phyloP scores from a whole-genome alignment of 2,888 invertebrate species.

The Ischnura elegans region DNA sequence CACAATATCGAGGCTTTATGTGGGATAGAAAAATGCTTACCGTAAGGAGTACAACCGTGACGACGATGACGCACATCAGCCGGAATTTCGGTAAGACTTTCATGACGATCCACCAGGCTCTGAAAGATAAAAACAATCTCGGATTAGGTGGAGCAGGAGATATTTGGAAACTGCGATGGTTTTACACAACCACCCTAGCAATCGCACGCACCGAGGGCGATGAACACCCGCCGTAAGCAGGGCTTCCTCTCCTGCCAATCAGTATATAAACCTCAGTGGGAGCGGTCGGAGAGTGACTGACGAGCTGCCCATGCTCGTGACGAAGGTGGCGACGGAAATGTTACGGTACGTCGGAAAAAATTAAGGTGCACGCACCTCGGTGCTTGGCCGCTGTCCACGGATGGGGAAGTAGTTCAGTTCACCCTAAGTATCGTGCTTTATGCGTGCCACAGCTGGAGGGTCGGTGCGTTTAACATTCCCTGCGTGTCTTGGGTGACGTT shows the following conservation, averaged over 20 bases:
- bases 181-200: no score
- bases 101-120: neutral
- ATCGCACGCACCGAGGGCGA: no score
- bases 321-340: neutral
- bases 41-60: constrained; percentile 45
- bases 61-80: constrained; percentile 8
- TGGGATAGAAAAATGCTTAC: neutral
- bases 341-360: constrained; percentile 43
- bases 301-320: neutral
- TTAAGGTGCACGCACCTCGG: neutral
- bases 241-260: no score
- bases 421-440: neutral
- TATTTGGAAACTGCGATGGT: no score
- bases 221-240: no score
- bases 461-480: constrained; percentile 28
- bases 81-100: neutral
- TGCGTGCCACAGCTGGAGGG: neutral
- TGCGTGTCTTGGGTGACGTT: neutral
- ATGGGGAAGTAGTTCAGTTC: neutral
- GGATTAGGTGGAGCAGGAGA: neutral
- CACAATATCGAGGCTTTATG: no score
- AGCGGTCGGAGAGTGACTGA: constrained; percentile 42
- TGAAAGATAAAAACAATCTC: constrained; percentile 8
- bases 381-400: neutral
- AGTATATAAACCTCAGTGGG: neutral